Evolutionary conservation across 2,888 invertebrate species (phyloP), one percentile per base, ranked within the genome.

Genomic region (Drosophila peninsularis): DNA sequence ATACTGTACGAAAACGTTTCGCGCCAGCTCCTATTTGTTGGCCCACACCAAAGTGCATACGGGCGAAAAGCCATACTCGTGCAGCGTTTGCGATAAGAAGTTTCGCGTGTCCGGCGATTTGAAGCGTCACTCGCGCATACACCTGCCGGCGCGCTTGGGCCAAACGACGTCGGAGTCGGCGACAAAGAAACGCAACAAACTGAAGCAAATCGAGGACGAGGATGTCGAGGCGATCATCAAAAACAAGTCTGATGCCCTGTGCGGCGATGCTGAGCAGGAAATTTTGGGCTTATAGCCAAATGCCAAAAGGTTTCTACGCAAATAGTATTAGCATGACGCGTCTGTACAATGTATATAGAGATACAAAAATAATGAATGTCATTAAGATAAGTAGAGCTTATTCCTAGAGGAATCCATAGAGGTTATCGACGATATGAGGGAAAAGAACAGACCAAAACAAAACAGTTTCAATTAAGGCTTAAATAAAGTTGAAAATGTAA

Each of bases 41-140:
- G 96, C 95, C 85, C 97, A 98, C 91, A 94, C 97, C 82, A 93
- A 96, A 73, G 96, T 97, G 62, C 97, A 97, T 86, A 97, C 97
- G 19, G 97, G 96, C 4, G 96, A 96, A 89, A 96, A 95, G 76
- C 97, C 97, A 0, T 95, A 96, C 92, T 94, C 94, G 9, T 97
- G 97, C 84, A 92, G 93, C 1, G 93, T 95, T 0, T 97, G 97
- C 90, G 95, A 95, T 0, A 97, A 97, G 90, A 95, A 95, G 30
- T 98, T 98, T 93, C 94, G 97, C 6, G 96, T 96, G 0, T 94
- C 95, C 3, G 96, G 96, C 17, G 97, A 97, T 91, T 94, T 97
- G 93, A 96, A 96, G 60, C 94, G 97, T 0, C 97, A 97, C 90
- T 93, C 95, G 90, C 94, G 95, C 55, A 96, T 95, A 0, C 97